Evolutionary conservation across 2,113 vertebrate species (phyloP).

Genomic region (Elgaria multicarinata): DNA sequence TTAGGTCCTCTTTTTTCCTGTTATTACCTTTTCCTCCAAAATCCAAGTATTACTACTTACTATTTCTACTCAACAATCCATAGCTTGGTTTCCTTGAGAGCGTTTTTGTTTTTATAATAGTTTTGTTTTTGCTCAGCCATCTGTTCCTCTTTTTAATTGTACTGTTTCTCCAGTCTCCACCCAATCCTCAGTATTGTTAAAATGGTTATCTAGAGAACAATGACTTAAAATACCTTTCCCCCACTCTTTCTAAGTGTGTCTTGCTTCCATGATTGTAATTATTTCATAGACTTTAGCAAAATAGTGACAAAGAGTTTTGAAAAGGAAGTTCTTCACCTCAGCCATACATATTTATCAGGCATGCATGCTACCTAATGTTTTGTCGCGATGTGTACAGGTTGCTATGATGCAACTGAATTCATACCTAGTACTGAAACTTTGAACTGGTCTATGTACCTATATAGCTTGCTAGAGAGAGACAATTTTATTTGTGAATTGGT

Average conservation of each 20-base stretch:
- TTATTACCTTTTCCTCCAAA: slow-evolving; percentile 40
- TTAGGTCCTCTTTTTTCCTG: slow-evolving; percentile 12
- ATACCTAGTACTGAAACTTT: not conserved
- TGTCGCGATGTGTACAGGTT: not conserved
- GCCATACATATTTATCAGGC: not conserved
- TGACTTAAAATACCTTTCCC: slow-evolving; percentile 49
- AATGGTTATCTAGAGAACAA: slow-evolving; percentile 47
- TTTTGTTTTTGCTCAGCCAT: slow-evolving; percentile 72
- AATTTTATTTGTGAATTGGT: not conserved
- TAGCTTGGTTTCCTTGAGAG: slow-evolving; percentile 64
- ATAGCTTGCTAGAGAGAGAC: not conserved
- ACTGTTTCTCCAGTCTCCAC: slow-evolving; percentile 61
- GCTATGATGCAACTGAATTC: not conserved
- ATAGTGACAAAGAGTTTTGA: slow-evolving; percentile 50
- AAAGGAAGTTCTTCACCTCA: not conserved
- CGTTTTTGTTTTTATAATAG: slow-evolving; percentile 63
- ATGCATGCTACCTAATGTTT: not conserved
- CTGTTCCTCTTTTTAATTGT: slow-evolving; percentile 73
- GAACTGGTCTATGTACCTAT: not conserved
- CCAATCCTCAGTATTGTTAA: slow-evolving; percentile 62
- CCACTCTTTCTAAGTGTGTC: slow-evolving; percentile 51
- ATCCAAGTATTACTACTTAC: slow-evolving; percentile 40
- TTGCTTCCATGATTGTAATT: slow-evolving; percentile 62
- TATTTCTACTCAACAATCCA: slow-evolving; percentile 57
- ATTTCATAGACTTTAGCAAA: slow-evolving; percentile 58